A percentile compares a stretch with the other conserved stretches of the same genome.
Conservation (phyloP, 2,797 vertebrate species). For the Moxostoma hubbsi region DNA sequence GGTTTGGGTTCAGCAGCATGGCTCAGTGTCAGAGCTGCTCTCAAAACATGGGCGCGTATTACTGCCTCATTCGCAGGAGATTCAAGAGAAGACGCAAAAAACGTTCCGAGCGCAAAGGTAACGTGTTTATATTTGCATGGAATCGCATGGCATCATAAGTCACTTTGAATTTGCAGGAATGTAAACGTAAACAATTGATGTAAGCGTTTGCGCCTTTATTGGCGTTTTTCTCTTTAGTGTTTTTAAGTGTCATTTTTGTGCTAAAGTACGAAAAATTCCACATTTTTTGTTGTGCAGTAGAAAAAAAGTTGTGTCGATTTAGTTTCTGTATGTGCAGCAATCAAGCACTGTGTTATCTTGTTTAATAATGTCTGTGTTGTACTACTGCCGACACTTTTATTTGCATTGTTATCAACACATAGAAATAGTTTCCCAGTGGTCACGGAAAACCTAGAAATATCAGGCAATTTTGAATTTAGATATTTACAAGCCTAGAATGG, state of each 20-base stretch:
- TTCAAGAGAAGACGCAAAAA: slow-evolving; percentile 79
- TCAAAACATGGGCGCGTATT: slow-evolving; percentile 53
- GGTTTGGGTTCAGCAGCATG: slow-evolving; percentile 58
- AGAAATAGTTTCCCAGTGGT: not conserved
- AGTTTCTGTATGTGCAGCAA: not conserved
- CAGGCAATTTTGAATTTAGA: too few relatives aligned
- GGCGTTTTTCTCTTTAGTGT: too few relatives aligned
- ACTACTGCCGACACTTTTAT: not conserved
- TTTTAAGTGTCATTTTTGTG: too few relatives aligned
- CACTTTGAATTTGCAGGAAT: too few relatives aligned
- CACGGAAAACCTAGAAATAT: too few relatives aligned
- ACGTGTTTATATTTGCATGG: not conserved
- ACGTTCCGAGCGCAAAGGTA: slow-evolving; percentile 80
- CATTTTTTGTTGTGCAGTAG: not conserved
- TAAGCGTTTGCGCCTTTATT: too few relatives aligned
- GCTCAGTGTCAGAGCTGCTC: slow-evolving; percentile 61
- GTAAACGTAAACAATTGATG: too few relatives aligned
- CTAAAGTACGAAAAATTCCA: too few relatives aligned
- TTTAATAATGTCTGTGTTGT: not conserved
- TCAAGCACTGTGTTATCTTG: not conserved
- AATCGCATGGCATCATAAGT: too few relatives aligned
- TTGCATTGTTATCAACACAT: not conserved
- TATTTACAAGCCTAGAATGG: too few relatives aligned
- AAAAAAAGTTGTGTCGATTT: not conserved
- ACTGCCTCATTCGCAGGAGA: slow-evolving; percentile 55